Evolutionary conservation across 2,888 invertebrate genomes (phyloP).

Genomic region (Torymus texanus): DNA sequence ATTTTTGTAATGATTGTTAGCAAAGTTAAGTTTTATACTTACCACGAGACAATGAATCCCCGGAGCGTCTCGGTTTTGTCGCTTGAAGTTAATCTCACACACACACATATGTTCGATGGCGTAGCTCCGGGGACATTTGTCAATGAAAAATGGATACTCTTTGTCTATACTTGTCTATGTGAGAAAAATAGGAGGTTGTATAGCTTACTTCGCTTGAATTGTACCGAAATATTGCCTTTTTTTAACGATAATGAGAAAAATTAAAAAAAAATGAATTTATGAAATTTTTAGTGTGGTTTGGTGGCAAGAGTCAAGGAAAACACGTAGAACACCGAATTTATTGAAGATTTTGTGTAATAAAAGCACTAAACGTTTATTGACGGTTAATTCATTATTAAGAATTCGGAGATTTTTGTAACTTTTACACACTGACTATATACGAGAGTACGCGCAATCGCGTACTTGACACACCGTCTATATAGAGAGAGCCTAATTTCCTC

Average conservation of each 20-base stretch:
- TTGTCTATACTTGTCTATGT: conserved; percentile 40
- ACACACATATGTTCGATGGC: not conserved
- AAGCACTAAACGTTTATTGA: conserved; percentile 19
- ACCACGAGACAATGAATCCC: not conserved
- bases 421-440: conserved; percentile 28
- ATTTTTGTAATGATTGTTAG: conserved; percentile 49
- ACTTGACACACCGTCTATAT: conserved; percentile 6
- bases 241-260: conserved; percentile 14
- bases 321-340: conserved; percentile 17
- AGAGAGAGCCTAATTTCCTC: conserved; percentile 45
- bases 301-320: not conserved
- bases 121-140: conserved; percentile 12
- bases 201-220: conserved; percentile 16
- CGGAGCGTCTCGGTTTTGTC: not conserved
- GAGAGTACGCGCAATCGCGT: not conserved
- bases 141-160: conserved; percentile 53
- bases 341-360: conserved; percentile 31
- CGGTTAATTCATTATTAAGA: not conserved
- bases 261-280: conserved; percentile 12
- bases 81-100: not conserved
- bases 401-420: conserved; percentile 36
- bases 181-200: not conserved
- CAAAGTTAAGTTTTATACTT: conserved; percentile 45
- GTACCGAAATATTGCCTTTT: not conserved
- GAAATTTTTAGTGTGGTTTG: conserved; percentile 17